phyloP scores from a whole-genome alignment of 2,797 vertebrate species.

The Notamacropus eugenii region DNA sequence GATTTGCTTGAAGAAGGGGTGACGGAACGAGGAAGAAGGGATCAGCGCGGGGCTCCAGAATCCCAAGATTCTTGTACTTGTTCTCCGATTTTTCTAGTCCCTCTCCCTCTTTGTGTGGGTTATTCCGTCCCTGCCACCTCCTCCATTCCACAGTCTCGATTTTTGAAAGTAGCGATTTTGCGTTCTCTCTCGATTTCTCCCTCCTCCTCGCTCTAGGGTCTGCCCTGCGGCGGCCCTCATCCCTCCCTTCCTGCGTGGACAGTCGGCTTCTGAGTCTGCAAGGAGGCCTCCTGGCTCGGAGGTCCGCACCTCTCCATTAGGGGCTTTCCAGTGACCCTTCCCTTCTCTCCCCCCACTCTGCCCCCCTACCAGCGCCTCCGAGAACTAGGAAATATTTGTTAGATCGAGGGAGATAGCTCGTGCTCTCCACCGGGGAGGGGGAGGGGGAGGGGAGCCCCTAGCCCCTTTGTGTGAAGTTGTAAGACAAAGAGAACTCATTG shows the following conservation, averaged over 20 bases:
- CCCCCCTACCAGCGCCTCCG: background rate
- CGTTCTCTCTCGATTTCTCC: background rate
- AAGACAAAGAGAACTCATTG: slow-evolving; percentile 70
- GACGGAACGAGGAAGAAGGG: background rate
- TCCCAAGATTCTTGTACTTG: background rate
- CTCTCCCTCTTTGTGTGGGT: background rate
- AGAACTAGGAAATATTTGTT: slow-evolving; percentile 66
- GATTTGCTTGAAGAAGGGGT: background rate
- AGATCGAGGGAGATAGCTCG: slow-evolving; percentile 61
- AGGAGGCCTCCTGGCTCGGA: background rate
- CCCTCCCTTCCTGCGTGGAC: background rate
- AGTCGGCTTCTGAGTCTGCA: background rate
- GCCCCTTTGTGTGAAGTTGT: slow-evolving; percentile 57
- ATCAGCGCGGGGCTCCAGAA: background rate
- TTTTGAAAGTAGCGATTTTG: background rate
- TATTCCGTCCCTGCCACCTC: background rate
- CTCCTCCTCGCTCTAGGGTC: background rate
- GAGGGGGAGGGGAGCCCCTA: slow-evolving; percentile 58
- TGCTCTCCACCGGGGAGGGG: slow-evolving; percentile 28
- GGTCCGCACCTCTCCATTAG: background rate
- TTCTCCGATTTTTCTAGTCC: background rate
- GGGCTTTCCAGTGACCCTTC: background rate
- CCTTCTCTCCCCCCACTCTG: background rate
- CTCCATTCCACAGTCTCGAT: background rate
- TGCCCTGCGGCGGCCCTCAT: background rate